Percentiles rank a stretch among this genome's conserved stretches.
Evolutionary conservation across 1,140 invertebrate genomes (phyloP).

Genomic region (Aphidius gifuensis): DNA sequence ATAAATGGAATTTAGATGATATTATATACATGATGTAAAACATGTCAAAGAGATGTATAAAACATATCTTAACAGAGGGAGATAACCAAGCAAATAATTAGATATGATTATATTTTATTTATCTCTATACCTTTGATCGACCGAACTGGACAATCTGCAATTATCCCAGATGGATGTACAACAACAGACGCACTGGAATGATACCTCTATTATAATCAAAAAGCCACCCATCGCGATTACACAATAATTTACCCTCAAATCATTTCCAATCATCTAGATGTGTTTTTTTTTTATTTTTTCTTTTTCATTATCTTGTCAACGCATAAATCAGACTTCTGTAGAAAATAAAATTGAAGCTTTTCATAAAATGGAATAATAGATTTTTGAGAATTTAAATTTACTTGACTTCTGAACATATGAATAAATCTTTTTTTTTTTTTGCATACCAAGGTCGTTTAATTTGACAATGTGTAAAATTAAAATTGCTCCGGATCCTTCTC

Average conservation of each 20-base stretch:
- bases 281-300: not conserved
- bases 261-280: conserved; percentile 4
- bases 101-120: conserved; percentile 48
- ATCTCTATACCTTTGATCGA: conserved; percentile 45
- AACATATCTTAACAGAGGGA: conserved; percentile 11
- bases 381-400: too few relatives aligned
- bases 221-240: conserved; percentile 48
- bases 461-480: too few relatives aligned
- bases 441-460: too few relatives aligned
- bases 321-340: too few relatives aligned
- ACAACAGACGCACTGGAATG: conserved; percentile 37
- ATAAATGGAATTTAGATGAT: conserved; percentile 1
- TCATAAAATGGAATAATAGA: too few relatives aligned
- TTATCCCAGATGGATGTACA: conserved; percentile 41
- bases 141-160: conserved; percentile 41
- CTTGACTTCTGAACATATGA: too few relatives aligned
- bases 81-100: conserved; percentile 48
- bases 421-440: too few relatives aligned
- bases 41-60: conserved; percentile 1
- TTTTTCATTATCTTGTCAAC: too few relatives aligned
- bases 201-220: conserved; percentile 53
- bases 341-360: too few relatives aligned
- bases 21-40: not conserved
- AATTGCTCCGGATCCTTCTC: too few relatives aligned
- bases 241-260: conserved; percentile 19